Evolutionary conservation across 1,140 invertebrate species (phyloP), one percentile per base, ranked within the genome.

Genomic region (Aphelenchoides avenae): DNA sequence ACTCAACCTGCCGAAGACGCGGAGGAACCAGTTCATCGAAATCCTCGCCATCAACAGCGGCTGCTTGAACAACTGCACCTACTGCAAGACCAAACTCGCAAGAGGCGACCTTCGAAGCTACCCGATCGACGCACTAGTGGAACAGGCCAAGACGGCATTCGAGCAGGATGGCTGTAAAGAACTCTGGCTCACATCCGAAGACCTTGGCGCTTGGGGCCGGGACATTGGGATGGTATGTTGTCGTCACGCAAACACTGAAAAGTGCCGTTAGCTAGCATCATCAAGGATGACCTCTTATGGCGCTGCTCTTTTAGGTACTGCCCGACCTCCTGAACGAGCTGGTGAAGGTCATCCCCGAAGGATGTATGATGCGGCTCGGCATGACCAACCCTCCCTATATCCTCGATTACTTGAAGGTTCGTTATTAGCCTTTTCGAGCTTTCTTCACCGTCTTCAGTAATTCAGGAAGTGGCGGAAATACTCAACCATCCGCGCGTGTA

Each of bases 121-220:
- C 80, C 84, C 85, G 0, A 86, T 88, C 0, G 78, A 81, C 27
- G 81, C 83, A 49, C 81, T 84, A 51, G 79, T 84, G 3, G 78
- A 77, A 24, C 70, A 82, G 66, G 82, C 82, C 15, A 64, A 70
- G 52, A 88, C 91, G 79, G 89, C 90, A 0, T 95, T 84, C 70
- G 55, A 78, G 70, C 79, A 79, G 77, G 92, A 98, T 79, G 92
- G 92, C 1, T 91, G 95, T 2, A 85, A 86, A 52, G 94, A 98
- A 78, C 85, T 98, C n/a, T 98, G 94, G 93, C 77, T 98, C 2
- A 98, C 94, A 0, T 94, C 89, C 4, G 94, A 98, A 81, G 94
- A 98, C 77, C 90, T 91, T 2, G 94, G 94, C 0, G 89, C 93
- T 1, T 98, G 95, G 78, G 93, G 94, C 0, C 82, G 87, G 57